Conservation (phyloP, 1,140 invertebrate species). For the Zaprionus ornatus region DNA sequence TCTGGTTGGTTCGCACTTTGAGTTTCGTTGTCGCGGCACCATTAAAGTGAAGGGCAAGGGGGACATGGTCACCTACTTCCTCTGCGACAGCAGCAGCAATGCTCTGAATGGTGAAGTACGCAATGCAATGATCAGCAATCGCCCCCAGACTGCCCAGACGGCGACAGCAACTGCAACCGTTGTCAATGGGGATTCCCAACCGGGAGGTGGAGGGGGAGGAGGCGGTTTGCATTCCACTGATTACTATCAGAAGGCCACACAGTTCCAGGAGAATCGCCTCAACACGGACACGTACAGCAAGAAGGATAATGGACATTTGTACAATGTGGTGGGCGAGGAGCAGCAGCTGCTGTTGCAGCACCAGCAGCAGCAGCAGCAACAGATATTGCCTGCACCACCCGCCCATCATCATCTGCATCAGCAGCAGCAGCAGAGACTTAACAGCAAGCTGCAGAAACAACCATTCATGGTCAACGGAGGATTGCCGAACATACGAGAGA, state of each 20-base stretch:
- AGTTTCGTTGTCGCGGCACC: constrained; percentile 89
- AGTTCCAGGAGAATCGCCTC: constrained; percentile 75
- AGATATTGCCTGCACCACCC: constrained; percentile 39
- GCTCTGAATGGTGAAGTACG: constrained; percentile 77
- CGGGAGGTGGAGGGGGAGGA: constrained; percentile 16
- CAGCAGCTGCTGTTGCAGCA: constrained; percentile 69
- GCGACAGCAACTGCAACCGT: constrained; percentile 8
- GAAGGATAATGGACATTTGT: constrained; percentile 71
- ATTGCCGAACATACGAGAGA: constrained; percentile 75
- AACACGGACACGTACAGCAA: constrained; percentile 79
- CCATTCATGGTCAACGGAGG: constrained; percentile 76
- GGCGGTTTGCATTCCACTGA: constrained; percentile 63
- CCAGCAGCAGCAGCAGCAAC: constrained; percentile 60
- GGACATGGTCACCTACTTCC: constrained; percentile 96
- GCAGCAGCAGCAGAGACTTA: constrained; percentile 74
- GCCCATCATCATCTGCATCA: constrained; percentile 70
- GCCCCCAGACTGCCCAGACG: constrained; percentile 21
- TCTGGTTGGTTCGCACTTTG: constrained; percentile 81
- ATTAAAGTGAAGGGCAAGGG: constrained; percentile 97
- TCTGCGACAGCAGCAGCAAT: constrained; percentile 86
- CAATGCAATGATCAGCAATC: constrained; percentile 72
- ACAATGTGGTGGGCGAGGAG: constrained; percentile 54
- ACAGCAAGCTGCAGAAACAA: constrained; percentile 78
- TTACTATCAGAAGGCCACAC: constrained; percentile 78
- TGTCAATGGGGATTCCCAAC: constrained; percentile 34